Conservation (phyloP, 2,888 invertebrate species). For the Micropterix aruncella region DNA sequence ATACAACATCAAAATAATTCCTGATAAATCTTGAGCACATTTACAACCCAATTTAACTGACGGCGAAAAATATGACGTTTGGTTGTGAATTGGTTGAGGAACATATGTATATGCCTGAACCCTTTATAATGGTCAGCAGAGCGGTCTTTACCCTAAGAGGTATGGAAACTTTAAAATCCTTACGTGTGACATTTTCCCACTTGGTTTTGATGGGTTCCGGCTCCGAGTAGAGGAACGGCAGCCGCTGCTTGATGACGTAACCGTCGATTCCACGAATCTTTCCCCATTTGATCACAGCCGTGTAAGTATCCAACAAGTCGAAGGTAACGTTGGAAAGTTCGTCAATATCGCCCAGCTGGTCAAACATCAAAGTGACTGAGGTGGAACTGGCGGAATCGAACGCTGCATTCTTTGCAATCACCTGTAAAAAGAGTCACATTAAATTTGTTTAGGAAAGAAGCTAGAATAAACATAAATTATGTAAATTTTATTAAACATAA, state of each 20-base stretch:
- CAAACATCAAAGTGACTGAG: slow-evolving; percentile 43
- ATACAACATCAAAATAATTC: no score
- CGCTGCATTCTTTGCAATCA: slow-evolving; percentile 49
- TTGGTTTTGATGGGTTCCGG: slow-evolving; percentile 28
- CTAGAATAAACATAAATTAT: no score
- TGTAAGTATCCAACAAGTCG: slow-evolving; percentile 29
- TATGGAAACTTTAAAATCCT: slow-evolving; percentile 7
- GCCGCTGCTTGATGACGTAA: slow-evolving; percentile 37
- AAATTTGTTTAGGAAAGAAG: neutral
- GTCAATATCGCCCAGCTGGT: slow-evolving; percentile 48
- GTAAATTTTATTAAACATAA: slow-evolving; percentile 14
- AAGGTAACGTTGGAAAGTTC: slow-evolving; percentile 40
- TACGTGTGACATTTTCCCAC: slow-evolving; percentile 25
- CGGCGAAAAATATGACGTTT: no score
- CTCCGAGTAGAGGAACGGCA: slow-evolving; percentile 40
- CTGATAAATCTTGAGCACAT: no score
- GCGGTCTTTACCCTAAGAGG: no score
- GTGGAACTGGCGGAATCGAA: slow-evolving; percentile 47
- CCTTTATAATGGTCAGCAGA: no score
- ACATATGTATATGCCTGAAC: no score
- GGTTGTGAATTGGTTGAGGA: no score
- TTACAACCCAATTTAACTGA: no score
- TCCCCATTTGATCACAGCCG: slow-evolving; percentile 47
- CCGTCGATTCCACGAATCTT: slow-evolving; percentile 40
- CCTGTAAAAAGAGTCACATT: slow-evolving; percentile 22